These are phyloP conservation scores for Ammodytes marinus DNA, from an alignment of 2,113 vertebrate species.

Conservation along the genomic window DNA sequence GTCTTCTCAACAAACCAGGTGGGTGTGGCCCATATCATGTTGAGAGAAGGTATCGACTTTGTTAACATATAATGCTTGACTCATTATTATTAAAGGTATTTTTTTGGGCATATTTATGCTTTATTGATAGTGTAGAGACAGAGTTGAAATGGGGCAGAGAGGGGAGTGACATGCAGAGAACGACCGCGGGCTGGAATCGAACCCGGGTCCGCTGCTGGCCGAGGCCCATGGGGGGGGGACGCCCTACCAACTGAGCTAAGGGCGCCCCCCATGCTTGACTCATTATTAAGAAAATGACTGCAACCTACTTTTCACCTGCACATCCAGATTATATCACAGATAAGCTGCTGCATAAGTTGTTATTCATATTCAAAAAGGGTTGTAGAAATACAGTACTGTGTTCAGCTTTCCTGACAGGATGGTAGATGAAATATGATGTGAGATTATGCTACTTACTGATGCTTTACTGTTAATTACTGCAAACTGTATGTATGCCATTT, in stretches of 20 bases:
- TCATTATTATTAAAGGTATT: neutral
- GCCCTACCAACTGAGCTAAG: too few relatives aligned
- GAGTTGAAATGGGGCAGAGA: too few relatives aligned
- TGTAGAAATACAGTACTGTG: neutral
- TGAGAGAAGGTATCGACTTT: neutral
- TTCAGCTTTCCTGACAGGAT: neutral
- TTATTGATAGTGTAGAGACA: too few relatives aligned
- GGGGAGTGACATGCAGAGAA: too few relatives aligned
- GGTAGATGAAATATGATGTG: neutral
- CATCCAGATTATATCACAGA: neutral
- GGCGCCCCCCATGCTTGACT: too few relatives aligned
- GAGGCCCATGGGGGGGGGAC: too few relatives aligned
- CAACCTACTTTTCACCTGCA: neutral
- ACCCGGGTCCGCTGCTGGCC: too few relatives aligned
- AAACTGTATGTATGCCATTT: too few relatives aligned
- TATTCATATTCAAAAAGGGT: too few relatives aligned
- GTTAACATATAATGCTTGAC: neutral
- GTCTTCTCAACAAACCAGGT: constrained; percentile 99
- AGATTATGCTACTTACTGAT: neutral
- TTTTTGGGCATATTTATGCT: too few relatives aligned
- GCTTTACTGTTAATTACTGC: neutral
- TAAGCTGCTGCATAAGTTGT: too few relatives aligned
- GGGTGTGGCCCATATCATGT: neutral
- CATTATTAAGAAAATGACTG: neutral
- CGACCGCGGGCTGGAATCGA: too few relatives aligned